Percentiles rank a stretch among this genome's conserved stretches.
Evolutionary conservation across 2,797 vertebrate species (phyloP).

Genomic region (Pseudochromis fuscus): DNA sequence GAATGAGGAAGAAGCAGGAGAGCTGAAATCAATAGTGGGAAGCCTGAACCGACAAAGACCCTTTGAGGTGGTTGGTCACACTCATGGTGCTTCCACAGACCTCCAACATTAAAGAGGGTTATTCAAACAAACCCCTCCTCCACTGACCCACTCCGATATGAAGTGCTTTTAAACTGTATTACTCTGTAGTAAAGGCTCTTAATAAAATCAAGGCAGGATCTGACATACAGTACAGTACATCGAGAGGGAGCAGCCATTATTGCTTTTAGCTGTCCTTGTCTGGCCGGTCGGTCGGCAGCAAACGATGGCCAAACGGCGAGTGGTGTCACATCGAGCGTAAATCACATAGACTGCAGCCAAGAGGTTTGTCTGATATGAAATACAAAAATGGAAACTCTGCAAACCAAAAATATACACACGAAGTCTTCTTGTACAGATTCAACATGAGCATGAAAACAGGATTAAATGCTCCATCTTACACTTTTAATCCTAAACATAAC

Average conservation of each 20-base stretch:
- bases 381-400: constrained; percentile 18
- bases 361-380: constrained; percentile 54
- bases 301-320: constrained; percentile 13
- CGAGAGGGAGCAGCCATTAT: constrained; percentile 62
- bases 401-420: constrained; percentile 60
- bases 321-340: constrained; percentile 25
- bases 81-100: constrained; percentile 16
- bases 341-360: constrained; percentile 36
- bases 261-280: constrained; percentile 57
- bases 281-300: constrained; percentile 32
- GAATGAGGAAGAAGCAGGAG: constrained; percentile 8
- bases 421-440: constrained; percentile 21
- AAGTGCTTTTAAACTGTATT: constrained; percentile 48
- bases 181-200: constrained; percentile 50
- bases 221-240: constrained; percentile 57
- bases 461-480: constrained; percentile 35
- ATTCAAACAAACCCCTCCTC: background rate
- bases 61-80: background rate
- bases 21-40: background rate
- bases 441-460: constrained; percentile 31
- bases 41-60: constrained; percentile 19
- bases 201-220: constrained; percentile 59
- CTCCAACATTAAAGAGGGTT: background rate
- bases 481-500: background rate
- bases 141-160: constrained; percentile 21